Evolutionary conservation across 2,888 invertebrate species (phyloP).

Genomic region (Bembecia ichneumoniformis): DNA sequence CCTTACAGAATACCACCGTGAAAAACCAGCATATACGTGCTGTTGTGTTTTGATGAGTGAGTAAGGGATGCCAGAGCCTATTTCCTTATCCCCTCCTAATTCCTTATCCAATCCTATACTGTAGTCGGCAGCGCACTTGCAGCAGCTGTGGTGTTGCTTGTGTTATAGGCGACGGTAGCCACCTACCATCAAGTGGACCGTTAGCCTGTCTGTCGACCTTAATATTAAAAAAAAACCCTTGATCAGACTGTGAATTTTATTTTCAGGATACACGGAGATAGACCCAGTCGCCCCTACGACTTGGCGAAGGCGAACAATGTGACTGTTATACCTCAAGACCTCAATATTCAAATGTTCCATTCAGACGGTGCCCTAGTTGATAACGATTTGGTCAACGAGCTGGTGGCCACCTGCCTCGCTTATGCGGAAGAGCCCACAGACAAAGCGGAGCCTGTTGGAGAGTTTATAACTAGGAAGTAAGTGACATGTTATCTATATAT

Average conservation of each 20-base stretch:
- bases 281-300: constrained; percentile 28
- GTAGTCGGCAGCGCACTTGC: too few species aligned
- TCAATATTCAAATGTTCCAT: constrained; percentile 18
- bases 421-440: constrained; percentile 21
- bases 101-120: background rate
- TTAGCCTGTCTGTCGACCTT: too few species aligned
- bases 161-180: too few species aligned
- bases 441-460: constrained; percentile 28
- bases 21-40: too few species aligned
- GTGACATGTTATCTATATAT: constrained; percentile 3
- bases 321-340: constrained; percentile 23
- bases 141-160: too few species aligned
- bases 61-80: too few species aligned
- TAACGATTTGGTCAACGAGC: constrained; percentile 20
- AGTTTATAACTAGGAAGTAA: constrained; percentile 32
- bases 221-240: background rate
- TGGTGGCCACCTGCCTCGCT: constrained; percentile 18
- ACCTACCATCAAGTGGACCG: too few species aligned
- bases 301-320: constrained; percentile 31
- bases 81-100: too few species aligned
- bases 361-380: constrained; percentile 19
- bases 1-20: too few species aligned
- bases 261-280: constrained; percentile 47
- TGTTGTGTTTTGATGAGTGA: too few species aligned
- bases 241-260: background rate